A percentile compares a stretch with the other conserved stretches of the same genome.
Conservation (phyloP, 2,888 invertebrate genomes). For the Ornithoptera priamus region DNA sequence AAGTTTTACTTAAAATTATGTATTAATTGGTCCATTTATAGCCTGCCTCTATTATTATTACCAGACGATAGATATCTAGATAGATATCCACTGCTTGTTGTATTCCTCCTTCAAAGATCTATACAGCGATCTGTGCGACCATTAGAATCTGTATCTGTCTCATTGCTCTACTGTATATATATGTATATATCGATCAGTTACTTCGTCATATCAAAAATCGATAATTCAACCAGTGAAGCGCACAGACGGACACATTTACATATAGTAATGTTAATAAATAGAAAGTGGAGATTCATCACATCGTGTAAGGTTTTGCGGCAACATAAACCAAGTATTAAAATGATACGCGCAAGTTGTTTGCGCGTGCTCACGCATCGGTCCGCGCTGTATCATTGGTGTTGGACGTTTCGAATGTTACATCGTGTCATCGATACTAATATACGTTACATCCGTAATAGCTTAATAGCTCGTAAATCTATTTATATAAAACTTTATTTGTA, state of each 20-base stretch:
- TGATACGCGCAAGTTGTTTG: slow-evolving; percentile 36
- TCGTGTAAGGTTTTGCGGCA: not conserved
- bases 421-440: slow-evolving; percentile 12
- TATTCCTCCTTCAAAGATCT: too few species aligned
- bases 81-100: too few species aligned
- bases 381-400: slow-evolving; percentile 42
- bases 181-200: not conserved
- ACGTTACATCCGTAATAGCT: slow-evolving; percentile 10
- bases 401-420: slow-evolving; percentile 39
- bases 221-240: not conserved
- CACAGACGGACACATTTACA: not conserved
- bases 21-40: too few species aligned
- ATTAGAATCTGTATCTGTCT: too few species aligned
- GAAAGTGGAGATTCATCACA: not conserved
- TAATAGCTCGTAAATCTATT: slow-evolving; percentile 5
- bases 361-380: slow-evolving; percentile 38
- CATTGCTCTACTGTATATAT: too few species aligned
- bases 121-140: too few species aligned
- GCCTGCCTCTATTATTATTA: too few species aligned
- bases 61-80: too few species aligned
- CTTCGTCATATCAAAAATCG: not conserved
- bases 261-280: not conserved
- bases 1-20: too few species aligned
- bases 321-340: slow-evolving; percentile 29
- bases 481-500: too few species aligned